Conservation (phyloP, 37 sponge, comb jelly and placozoan species). For the Aphrocallistes beatrix region DNA sequence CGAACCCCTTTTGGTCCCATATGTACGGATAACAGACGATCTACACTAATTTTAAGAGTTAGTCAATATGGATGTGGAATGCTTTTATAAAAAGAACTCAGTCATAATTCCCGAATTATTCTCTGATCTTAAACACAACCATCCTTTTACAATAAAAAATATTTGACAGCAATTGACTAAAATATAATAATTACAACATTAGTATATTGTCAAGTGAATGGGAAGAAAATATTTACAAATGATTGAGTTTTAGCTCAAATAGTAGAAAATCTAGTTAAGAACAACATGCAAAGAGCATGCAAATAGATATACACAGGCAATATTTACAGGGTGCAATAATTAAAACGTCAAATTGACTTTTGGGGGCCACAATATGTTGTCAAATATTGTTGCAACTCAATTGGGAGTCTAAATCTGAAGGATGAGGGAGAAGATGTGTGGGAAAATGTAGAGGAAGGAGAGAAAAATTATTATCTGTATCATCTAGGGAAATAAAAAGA, state of each 20-base stretch:
- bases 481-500: neutral
- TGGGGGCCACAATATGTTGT: neutral
- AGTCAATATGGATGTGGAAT: no score
- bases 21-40: no score
- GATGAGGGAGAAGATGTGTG: neutral
- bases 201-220: neutral
- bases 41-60: no score
- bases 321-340: neutral
- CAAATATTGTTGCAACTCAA: neutral
- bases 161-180: no score
- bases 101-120: no score
- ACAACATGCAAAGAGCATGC: neutral
- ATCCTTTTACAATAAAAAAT: no score
- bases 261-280: slow-evolving; percentile 2
- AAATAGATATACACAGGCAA: neutral
- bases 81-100: no score
- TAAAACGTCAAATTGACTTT: slow-evolving; percentile 13
- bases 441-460: neutral
- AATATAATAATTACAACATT: neutral
- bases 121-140: no score
- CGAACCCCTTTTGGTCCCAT: no score
- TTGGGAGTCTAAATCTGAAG: neutral
- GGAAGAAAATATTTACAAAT: slow-evolving; percentile 12
- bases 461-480: neutral
- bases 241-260: slow-evolving; percentile 11